Conservation (phyloP, 2,797 vertebrate genomes). For the Enteromius viviparus region DNA sequence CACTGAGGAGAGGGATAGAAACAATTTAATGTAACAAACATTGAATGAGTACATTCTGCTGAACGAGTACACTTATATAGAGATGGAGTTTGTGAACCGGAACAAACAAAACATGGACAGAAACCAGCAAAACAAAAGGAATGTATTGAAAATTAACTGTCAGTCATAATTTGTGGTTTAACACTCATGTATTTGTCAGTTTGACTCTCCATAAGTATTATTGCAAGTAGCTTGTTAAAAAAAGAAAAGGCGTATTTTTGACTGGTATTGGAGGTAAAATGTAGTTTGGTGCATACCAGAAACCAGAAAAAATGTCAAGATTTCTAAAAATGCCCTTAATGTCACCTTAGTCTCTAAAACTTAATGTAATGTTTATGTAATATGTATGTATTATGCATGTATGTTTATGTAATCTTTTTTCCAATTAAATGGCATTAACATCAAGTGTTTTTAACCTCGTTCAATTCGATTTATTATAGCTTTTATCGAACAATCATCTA, state of each 20-base stretch:
- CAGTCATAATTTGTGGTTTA: background rate
- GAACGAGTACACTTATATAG: background rate
- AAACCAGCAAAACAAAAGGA: background rate
- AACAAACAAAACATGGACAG: background rate
- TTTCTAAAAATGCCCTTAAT: background rate
- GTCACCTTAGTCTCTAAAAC: background rate
- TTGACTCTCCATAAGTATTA: background rate
- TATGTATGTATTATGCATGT: no score
- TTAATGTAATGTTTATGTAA: no score
- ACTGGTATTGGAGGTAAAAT: background rate
- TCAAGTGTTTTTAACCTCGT: background rate
- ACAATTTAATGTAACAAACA: background rate
- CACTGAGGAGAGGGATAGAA: background rate
- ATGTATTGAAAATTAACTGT: background rate
- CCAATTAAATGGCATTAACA: background rate
- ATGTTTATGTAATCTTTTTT: background rate
- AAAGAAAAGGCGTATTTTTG: background rate
- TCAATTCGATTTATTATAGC: background rate
- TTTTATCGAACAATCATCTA: conserved; percentile 4
- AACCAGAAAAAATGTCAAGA: background rate
- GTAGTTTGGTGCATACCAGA: background rate
- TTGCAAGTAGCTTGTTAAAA: background rate
- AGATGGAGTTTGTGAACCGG: background rate
- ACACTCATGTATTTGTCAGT: background rate
- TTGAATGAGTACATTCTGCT: background rate